Percentiles rank a stretch among this genome's conserved stretches.
Evolutionary conservation across 1,140 invertebrate genomes (phyloP).

Genomic region (Trachymyrmex septentrionalis): DNA sequence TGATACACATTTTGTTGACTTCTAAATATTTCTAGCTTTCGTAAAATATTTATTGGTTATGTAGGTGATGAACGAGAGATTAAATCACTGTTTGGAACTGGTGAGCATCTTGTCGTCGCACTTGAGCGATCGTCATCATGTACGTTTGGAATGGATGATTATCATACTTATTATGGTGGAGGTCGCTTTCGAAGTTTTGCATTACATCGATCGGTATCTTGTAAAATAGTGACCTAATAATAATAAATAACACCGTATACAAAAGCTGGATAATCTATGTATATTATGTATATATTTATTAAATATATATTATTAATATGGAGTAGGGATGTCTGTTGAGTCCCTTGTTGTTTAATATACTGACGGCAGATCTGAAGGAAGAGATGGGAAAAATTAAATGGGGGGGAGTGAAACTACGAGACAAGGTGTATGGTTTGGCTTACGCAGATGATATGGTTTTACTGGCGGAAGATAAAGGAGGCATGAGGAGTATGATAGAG

Average conservation of each 20-base stretch:
- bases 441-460: too few species aligned
- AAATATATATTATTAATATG: not conserved
- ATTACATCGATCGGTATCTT: slow-evolving; percentile 89
- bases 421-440: too few species aligned
- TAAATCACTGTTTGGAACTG: slow-evolving; percentile 96
- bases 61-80: slow-evolving; percentile 97
- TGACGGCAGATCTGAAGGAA: too few species aligned
- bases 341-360: too few species aligned
- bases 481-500: too few species aligned
- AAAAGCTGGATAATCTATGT: not conserved
- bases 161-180: slow-evolving; percentile 98
- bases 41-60: slow-evolving; percentile 71
- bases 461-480: too few species aligned
- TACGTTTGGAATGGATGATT: slow-evolving; percentile 98
- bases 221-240: slow-evolving; percentile 58
- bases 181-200: slow-evolving; percentile 95
- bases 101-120: slow-evolving; percentile 95
- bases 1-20: not conserved
- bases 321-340: too few species aligned
- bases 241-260: not conserved
- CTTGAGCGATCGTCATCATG: slow-evolving; percentile 96
- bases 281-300: slow-evolving; percentile 18
- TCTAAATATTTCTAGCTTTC: not conserved
- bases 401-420: too few species aligned
- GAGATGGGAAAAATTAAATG: too few species aligned